Base-by-base conservation (phyloP, 2,113 vertebrate genomes). In the Chrysemys picta region DNA sequence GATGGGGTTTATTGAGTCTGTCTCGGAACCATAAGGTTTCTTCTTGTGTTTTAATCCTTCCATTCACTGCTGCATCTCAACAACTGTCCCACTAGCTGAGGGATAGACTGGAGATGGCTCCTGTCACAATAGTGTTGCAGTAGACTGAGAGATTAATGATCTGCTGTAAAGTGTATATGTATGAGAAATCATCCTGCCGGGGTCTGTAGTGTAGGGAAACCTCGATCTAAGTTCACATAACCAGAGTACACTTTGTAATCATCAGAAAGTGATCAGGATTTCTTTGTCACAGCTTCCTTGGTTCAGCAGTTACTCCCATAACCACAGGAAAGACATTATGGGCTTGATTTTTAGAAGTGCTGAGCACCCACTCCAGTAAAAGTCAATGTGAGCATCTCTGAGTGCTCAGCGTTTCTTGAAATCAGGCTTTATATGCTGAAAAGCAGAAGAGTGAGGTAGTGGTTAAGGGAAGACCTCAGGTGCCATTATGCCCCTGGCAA, bases 21-120 rank as follows among this genome's bases (percentile, higher is more conserved):
- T 87, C 38, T 82, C 47, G 78, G 12, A 65, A 52, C 54, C 87
- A 65, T 17, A 27, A 82, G 80, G 29, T 8, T 62, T 21, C 79
- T 27, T 87, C 56, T 84, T 56, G 47, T 95, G 25, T 93, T 35
- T 84, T 88, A 95, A 89, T 84, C 8, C 65, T 82, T 91, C 6
- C 81, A 80, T 91, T 82, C 82, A 84, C 89, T 72, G 83, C 93
- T n/a, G 27, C 80, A 80, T 94, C 89, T 25, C 62, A 79, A 29
- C 53, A 42, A 38, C 14, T 38, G 52, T 82, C 52, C 24, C 52
- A 35, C 24, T 82, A 54, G 35, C 19, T 11, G 38, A 29, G 6
- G n/a, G 21, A 50, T 53, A 22, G 45, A 29, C 65, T 42, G 53
- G 84, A 75, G 31, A 11, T 22, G 27, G 31, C 56, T 78, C 22